phyloP scores from a whole-genome alignment of 2,797 vertebrate species.

The Carapus acus region DNA sequence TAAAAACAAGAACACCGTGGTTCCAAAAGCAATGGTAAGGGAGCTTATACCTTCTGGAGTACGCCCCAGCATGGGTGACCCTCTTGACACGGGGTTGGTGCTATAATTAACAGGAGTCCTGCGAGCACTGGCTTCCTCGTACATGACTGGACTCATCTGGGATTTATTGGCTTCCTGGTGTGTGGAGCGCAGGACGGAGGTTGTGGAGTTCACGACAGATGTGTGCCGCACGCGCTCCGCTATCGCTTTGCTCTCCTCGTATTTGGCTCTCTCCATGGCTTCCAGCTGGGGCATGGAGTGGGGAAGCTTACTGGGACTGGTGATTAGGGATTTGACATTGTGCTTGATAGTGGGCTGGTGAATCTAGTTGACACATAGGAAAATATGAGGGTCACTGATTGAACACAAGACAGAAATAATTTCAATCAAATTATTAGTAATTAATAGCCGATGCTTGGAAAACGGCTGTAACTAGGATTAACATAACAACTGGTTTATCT shows the following conservation, averaged over 20 bases:
- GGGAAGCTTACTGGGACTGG: constrained; percentile 84
- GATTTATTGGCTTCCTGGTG: constrained; percentile 85
- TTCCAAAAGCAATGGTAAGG: constrained; percentile 8
- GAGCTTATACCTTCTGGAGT: constrained; percentile 76
- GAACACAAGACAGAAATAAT: not conserved
- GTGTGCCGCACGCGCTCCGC: constrained; percentile 83
- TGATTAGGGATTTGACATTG: constrained; percentile 97
- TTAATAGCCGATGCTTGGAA: no score
- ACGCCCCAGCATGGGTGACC: constrained; percentile 88
- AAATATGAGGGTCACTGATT: constrained; percentile 59
- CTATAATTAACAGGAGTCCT: constrained; percentile 91
- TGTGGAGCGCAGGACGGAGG: constrained; percentile 93
- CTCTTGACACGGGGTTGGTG: constrained; percentile 82
- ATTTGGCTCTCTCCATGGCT: constrained; percentile 83
- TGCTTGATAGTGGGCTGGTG: constrained; percentile 92
- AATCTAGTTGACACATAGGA: no score
- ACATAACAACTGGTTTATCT: no score
- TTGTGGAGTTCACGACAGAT: constrained; percentile 90
- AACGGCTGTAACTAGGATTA: not conserved
- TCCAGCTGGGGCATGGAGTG: constrained; percentile 84
- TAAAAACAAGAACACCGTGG: not conserved
- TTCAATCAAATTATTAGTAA: constrained; percentile 1
- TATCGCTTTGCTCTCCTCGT: constrained; percentile 83
- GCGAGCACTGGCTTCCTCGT: constrained; percentile 88
- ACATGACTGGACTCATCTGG: constrained; percentile 92